Evolutionary conservation across 2,797 vertebrate species (phyloP), one percentile per base, ranked within the genome.

Genomic region (Meda fulgida): DNA sequence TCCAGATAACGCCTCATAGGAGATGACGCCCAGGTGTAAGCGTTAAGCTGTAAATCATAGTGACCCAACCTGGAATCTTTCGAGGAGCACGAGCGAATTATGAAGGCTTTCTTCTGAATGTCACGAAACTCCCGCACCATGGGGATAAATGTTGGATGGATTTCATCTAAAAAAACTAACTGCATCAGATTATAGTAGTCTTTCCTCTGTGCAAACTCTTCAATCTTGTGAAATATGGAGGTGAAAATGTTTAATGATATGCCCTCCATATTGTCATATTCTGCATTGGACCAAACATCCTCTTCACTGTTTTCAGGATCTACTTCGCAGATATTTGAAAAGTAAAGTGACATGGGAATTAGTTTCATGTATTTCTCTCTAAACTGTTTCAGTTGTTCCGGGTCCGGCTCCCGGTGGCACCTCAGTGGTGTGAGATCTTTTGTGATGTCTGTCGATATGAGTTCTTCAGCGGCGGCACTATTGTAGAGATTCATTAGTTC

Each of bases 1-100:
- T 89, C 88, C 46, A 88, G 23, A 78, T 89, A 88, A n/a, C 86
- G 86, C 51, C 88, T 88, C 82, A 89, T 89, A 5, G 88, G 88
- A 14, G 86, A 84, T n/a, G 88, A 85, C 0, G 86, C 88, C 46
- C 76, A 66, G 3, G 82, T 86, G 78, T 89, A 89, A 1, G 86
- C 46, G 18, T 89, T 83, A 8, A 89, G 75, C 21, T 60, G 82
- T 82, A 89, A 80, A 58, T 70, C 78, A 40, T 82, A 85, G 67
- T 89, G 88, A 40, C 88, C 88, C 46, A 88, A 65, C 31, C 38
- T 88, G 13, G 88, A 86, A 1, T 69, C 36, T 46, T 7, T 18
- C 3, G 48, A 71, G 53, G 88, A 83, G 55, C 81, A 83, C 0
- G 88, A 89, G 19, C 83, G 78, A 29, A 85, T 34, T 7, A 77